A percentile compares a stretch with the other conserved stretches of the same genome.
Evolutionary conservation across 2,888 invertebrate genomes (phyloP).

Genomic region (Cyclophora albipunctata): DNA sequence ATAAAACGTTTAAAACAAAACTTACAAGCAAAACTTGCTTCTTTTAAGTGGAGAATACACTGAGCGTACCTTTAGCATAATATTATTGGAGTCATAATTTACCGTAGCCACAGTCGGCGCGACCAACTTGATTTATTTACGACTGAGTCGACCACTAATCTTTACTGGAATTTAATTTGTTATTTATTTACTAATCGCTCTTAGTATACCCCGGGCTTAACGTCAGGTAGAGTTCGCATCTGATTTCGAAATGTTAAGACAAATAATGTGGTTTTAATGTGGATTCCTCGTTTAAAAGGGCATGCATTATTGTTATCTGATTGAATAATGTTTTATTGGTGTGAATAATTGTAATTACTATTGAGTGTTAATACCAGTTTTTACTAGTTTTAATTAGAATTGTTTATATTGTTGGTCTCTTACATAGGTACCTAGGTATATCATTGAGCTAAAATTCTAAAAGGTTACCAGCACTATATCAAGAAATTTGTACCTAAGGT

Average conservation of each 20-base stretch:
- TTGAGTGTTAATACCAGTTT: no score
- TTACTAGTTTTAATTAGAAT: no score
- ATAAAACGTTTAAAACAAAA: conserved; percentile 25
- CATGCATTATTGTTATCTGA: background rate
- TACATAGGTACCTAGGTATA: no score
- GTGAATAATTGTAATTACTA: conserved; percentile 2
- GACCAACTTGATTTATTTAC: conserved; percentile 68
- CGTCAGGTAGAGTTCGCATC: conserved; percentile 36
- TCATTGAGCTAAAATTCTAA: no score
- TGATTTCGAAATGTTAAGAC: conserved; percentile 31
- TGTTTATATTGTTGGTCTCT: no score
- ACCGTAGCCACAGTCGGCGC: conserved; percentile 40
- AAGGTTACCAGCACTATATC: no score
- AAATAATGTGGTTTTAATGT: conserved; percentile 25
- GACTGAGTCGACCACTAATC: conserved; percentile 62
- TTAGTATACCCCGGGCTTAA: conserved; percentile 24
- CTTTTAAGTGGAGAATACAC: conserved; percentile 19
- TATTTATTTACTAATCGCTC: conserved; percentile 65
- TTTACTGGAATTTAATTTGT: conserved; percentile 69
- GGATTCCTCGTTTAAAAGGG: conserved; percentile 14
- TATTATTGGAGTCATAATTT: conserved; percentile 70
- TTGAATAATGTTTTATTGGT: conserved; percentile 4
- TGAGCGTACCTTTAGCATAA: conserved; percentile 51
- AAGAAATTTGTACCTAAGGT: no score
- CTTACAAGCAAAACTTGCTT: conserved; percentile 12